A percentile compares a stretch with the other conserved stretches of the same genome.
phyloP scores from a whole-genome alignment of 2,888 invertebrate species.

The Acanthosoma haemorrhoidale region DNA sequence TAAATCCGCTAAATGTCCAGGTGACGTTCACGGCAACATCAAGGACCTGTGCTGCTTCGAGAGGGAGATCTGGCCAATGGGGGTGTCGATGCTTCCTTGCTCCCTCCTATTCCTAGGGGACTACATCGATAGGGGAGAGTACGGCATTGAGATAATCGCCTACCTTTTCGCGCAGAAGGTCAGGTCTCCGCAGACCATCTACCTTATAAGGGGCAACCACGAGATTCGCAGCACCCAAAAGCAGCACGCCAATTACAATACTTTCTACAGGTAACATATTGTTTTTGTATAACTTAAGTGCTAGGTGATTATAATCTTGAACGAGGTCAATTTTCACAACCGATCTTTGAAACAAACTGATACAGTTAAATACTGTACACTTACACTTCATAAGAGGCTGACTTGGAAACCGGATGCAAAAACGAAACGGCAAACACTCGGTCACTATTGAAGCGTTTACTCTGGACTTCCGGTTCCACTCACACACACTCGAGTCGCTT shows the following conservation, averaged over 20 bases:
- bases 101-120: constrained; percentile 67
- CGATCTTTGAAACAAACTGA: too few species aligned
- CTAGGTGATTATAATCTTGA: too few species aligned
- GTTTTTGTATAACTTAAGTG: too few species aligned
- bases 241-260: constrained; percentile 53
- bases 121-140: constrained; percentile 67
- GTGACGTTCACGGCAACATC: constrained; percentile 71
- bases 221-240: constrained; percentile 68
- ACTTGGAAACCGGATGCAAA: too few species aligned
- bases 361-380: too few species aligned
- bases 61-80: constrained; percentile 62
- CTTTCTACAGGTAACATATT: constrained; percentile 58
- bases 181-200: constrained; percentile 59
- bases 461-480: too few species aligned
- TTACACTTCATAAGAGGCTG: too few species aligned
- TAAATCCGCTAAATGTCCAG: too few species aligned
- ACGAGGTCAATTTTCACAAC: too few species aligned
- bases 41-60: constrained; percentile 63
- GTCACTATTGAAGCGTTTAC: too few species aligned
- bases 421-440: too few species aligned
- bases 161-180: constrained; percentile 67
- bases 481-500: too few species aligned
- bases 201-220: constrained; percentile 66
- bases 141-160: constrained; percentile 62
- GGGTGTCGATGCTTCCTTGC: constrained; percentile 59